These are phyloP conservation scores for Embiotoca jacksoni DNA, from an alignment of 2,113 vertebrate species.

Conservation along the genomic window DNA sequence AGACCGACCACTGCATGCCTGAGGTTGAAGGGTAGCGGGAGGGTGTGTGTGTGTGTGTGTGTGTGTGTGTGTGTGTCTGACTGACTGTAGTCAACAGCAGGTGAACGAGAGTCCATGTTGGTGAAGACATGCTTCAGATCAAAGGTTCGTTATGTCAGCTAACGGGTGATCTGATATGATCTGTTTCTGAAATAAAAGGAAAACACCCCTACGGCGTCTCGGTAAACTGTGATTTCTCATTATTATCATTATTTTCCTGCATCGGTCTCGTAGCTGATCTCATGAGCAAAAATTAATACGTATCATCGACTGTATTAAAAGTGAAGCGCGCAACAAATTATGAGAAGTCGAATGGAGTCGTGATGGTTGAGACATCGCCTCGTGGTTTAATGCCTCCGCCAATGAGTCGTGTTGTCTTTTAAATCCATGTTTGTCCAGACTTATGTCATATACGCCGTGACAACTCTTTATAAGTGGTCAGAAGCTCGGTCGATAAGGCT, in stretches of 20 bases:
- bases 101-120: slow-evolving; percentile 62
- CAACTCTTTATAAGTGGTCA: no score
- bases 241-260: not conserved
- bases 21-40: slow-evolving; percentile 9
- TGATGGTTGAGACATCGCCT: no score
- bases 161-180: slow-evolving; percentile 59
- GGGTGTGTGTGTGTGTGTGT: slow-evolving; percentile 42
- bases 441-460: no score
- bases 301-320: not conserved
- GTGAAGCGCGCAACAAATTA: not conserved
- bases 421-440: no score
- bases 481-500: no score
- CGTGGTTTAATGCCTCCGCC: no score
- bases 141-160: slow-evolving; percentile 62
- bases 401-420: no score
- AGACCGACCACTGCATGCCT: slow-evolving; percentile 88
- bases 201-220: slow-evolving; percentile 57
- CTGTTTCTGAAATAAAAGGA: slow-evolving; percentile 53
- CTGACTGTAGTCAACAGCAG: slow-evolving; percentile 54
- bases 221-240: slow-evolving; percentile 15
- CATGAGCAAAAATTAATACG: not conserved
- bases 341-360: not conserved
- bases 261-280: not conserved
- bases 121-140: slow-evolving; percentile 67
- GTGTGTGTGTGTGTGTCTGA: slow-evolving; percentile 42